Base-by-base conservation (phyloP, 2,113 vertebrate species). In the Nerophis ophidion region DNA sequence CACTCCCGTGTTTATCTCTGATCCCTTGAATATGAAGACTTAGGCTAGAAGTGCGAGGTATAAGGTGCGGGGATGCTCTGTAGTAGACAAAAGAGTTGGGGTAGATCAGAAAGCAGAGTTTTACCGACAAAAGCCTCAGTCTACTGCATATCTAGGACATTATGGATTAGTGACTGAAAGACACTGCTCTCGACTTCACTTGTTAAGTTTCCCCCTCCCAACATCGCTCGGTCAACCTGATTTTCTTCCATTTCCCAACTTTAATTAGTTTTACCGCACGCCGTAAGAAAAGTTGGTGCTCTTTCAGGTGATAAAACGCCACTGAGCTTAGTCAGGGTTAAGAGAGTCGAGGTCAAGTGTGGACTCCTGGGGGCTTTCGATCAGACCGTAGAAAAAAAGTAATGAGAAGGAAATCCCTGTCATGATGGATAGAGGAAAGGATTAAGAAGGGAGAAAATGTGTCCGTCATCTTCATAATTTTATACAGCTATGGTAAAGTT, bases 261-360 rank as follows among this genome's bases (percentile, higher is more conserved):
- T 88, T 88, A 88, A 89, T 88, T 88, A 85, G 84, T 86, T 88
- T 86, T 76, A 68, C 69, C 51, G 1, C 0, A 67, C 65, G 85
- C 68, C 76, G 71, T 66, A 72, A 65, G 72, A 74, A 85, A 81
- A 81, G 74, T 81, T 74, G 75, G 54, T 48, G 60, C 77, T 60
- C 81, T 65, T 68, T 60, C 81, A 84, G 82, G 81, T 83, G 82
- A 86, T 86, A 81, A 84, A 86, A 81, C 82, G 77, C 63, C 61
- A 72, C 70, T 50, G 77, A 86, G 82, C 73, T 81, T 75, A 80
- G 75, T 76, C 70, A 55, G 79, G 77, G 81, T 81, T 79, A 83
- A 76, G 62, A 65, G 76, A 76, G 76, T 70, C 51, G 63, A 83
- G 79, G 84, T 81, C 75, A 74, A 78, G 67, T 64, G 70, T 70